These are phyloP conservation scores for Mesorhabditis spiculigera DNA, from an alignment of 2,888 invertebrate genomes.

Conservation along the genomic window DNA sequence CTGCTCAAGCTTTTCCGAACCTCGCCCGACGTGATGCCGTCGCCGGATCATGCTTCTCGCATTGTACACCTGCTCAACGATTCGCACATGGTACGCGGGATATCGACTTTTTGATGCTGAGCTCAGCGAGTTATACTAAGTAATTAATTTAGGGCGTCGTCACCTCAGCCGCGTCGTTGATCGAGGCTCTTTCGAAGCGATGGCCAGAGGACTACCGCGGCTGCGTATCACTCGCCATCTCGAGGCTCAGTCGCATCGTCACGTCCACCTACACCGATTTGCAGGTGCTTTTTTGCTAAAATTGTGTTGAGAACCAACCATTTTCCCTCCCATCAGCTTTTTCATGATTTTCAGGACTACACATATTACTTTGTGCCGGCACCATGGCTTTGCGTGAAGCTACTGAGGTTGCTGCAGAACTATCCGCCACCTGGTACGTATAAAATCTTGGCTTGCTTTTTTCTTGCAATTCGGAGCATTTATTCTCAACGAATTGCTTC, in stretches of 20 bases:
- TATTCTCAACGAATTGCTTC: background rate
- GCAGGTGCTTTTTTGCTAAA: slow-evolving; percentile 59
- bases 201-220: slow-evolving; percentile 99
- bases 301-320: background rate
- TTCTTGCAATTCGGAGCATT: background rate
- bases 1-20: slow-evolving; percentile 87
- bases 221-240: slow-evolving; percentile 94
- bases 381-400: slow-evolving; percentile 98
- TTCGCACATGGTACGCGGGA: slow-evolving; percentile 81
- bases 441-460: slow-evolving; percentile 7
- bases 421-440: slow-evolving; percentile 84
- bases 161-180: slow-evolving; percentile 93
- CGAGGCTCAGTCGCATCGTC: slow-evolving; percentile 85
- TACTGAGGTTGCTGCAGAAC: slow-evolving; percentile 89
- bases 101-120: background rate
- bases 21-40: slow-evolving; percentile 87
- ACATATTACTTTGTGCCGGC: slow-evolving; percentile 99
- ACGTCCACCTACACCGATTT: slow-evolving; percentile 97
- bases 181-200: slow-evolving; percentile 94
- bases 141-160: slow-evolving; percentile 77
- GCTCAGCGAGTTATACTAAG: background rate
- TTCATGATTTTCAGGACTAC: slow-evolving; percentile 73
- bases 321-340: background rate
- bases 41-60: slow-evolving; percentile 94
- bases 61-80: slow-evolving; percentile 97